phyloP scores from a whole-genome alignment of 2,797 vertebrate genomes.

The Amblyopsis hoosieri region DNA sequence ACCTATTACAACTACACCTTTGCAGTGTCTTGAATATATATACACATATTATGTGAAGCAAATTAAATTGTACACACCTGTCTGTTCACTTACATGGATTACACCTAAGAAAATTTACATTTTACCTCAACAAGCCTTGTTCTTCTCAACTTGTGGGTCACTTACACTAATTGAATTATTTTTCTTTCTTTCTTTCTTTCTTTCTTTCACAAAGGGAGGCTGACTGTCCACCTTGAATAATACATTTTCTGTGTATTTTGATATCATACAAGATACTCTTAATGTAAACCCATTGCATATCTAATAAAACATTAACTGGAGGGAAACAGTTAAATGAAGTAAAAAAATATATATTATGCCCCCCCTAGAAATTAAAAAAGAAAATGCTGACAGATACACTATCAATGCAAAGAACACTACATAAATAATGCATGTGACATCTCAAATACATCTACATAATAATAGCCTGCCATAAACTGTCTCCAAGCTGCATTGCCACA shows the following conservation, averaged over 20 bases:
- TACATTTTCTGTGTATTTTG: conserved; percentile 77
- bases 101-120: conserved; percentile 49
- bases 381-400: conserved; percentile 16
- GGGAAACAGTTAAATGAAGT: conserved; percentile 47
- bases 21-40: not conserved
- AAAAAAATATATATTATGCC: too few species aligned
- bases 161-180: conserved; percentile 75
- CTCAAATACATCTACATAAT: not conserved
- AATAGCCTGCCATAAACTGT: not conserved
- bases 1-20: too few species aligned
- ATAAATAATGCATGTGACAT: conserved; percentile 1
- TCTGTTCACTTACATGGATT: conserved; percentile 28
- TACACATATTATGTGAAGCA: conserved; percentile 8
- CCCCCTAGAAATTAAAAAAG: conserved; percentile 60
- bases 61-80: conserved; percentile 26
- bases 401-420: not conserved
- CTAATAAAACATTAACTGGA: conserved; percentile 73
- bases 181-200: conserved; percentile 30
- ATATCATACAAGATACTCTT: conserved; percentile 69
- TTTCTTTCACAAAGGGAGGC: conserved; percentile 67
- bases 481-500: conserved; percentile 10
- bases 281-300: conserved; percentile 76
- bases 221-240: conserved; percentile 77
- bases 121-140: conserved; percentile 50
- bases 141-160: conserved; percentile 65